Base-by-base conservation (phyloP, 1,140 invertebrate species). In the Platorchestia sp. region DNA sequence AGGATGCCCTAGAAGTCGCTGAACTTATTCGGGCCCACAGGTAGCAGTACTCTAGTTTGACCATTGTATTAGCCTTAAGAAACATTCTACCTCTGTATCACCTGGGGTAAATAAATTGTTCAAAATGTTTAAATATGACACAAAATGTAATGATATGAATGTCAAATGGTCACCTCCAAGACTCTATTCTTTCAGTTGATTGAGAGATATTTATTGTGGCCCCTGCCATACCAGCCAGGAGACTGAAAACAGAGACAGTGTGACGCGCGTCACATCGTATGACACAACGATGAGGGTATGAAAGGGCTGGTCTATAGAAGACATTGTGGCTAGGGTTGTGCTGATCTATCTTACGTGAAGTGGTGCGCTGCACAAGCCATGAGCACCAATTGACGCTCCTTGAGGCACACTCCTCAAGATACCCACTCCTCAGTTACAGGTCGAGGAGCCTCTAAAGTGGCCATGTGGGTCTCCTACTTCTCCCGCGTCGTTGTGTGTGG, bases 311-410 rank as follows among this genome's bases (percentile, higher is more conserved):
- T 89, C n/a, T 89, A 89, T 89, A 89, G 42, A 42, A 44, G 43
- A 89, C 27, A 89, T 44, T 89, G 87, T 44, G 36, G 87, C 5
- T 22, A 89, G 87, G 43, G 87, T 75, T 42, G 86, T 44, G 87
- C 87, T 89, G 43, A 89, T 89, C 87, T 42, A 89, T 89, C 87
- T 89, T 42, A 44, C 43, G 87, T 89, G 87, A 89, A 89, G 87
- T 89, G 87, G 87, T 44, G 87, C n/a, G 87, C n/a, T 89, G 87
- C 87, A 89, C 87, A 5, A 43, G 87, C 87, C 87, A 89, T 89
- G 87, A 89, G 87, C 41, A 42, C 87, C 87, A 89, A 89, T 89
- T 89, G 87, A 89, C 87, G 87, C 87, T 89, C 87, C 87, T 89
- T 89, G 87, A 89, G 87, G 27, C 87, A 19, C 87, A 42, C 87